A percentile compares a stretch with the other conserved stretches of the same genome.
Evolutionary conservation across 37 sponge, comb jelly and placozoan genomes (phyloP).

Genomic region (Theonella swinhoei): DNA sequence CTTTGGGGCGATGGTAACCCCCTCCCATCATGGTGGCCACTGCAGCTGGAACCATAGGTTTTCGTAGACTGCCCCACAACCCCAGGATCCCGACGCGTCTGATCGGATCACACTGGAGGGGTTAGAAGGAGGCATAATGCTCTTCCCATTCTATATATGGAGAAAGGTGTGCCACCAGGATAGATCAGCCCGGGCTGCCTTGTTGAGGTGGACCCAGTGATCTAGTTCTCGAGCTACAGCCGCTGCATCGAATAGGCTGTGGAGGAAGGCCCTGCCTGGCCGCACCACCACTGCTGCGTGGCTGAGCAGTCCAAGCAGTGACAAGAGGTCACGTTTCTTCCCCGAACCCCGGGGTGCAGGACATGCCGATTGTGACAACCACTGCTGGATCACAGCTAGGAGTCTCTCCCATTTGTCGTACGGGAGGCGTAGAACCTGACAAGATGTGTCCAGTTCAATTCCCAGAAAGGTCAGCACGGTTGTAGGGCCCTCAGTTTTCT

Average conservation of each 20-base stretch:
- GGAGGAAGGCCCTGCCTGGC: slow-evolving; percentile 8
- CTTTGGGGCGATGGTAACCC: slow-evolving; percentile 3
- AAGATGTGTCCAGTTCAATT: slow-evolving; percentile 27
- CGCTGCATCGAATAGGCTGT: slow-evolving; percentile 14
- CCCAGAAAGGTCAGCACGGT: slow-evolving; percentile 32
- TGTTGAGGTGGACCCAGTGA: slow-evolving; percentile 28
- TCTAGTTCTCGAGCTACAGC: slow-evolving; percentile 3
- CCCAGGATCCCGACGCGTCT: slow-evolving; percentile 55
- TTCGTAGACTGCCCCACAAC: slow-evolving; percentile 32
- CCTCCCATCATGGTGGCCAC: slow-evolving; percentile 1
- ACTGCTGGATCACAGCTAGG: background rate
- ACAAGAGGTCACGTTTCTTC: slow-evolving; percentile 26
- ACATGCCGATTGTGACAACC: too few species aligned
- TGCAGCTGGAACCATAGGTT: too few species aligned
- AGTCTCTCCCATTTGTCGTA: slow-evolving; percentile 6
- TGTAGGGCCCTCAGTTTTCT: slow-evolving; percentile 36
- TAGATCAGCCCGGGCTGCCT: slow-evolving; percentile 39
- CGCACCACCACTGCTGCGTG: slow-evolving; percentile 38
- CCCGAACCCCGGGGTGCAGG: too few species aligned
- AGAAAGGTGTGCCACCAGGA: slow-evolving; percentile 54
- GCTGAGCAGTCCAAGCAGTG: slow-evolving; percentile 31
- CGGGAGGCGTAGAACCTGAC: slow-evolving; percentile 16
- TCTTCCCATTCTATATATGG: slow-evolving; percentile 29
- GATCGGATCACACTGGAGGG: background rate
- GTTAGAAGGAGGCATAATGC: background rate